Percentiles rank a stretch among this genome's conserved stretches.
Conservation (phyloP, 2,888 invertebrate species). For the Acrobasis repandana region DNA sequence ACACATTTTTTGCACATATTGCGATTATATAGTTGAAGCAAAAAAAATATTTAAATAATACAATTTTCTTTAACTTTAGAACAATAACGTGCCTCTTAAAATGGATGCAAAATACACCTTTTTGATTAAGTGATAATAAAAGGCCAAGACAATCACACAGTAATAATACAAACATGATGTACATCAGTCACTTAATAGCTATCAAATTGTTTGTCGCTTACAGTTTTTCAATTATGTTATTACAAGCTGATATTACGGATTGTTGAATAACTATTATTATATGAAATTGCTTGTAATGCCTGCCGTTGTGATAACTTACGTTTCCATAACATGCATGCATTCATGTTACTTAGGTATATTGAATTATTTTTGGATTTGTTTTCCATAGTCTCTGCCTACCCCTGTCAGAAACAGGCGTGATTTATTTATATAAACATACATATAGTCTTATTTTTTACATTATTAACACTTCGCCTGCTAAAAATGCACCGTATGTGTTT, state of each 20-base stretch:
- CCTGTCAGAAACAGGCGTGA: too few species aligned
- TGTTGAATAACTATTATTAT: slow-evolving; percentile 2
- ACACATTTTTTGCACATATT: too few species aligned
- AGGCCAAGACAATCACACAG: not conserved
- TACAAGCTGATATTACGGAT: slow-evolving; percentile 5
- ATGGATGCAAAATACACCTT: not conserved
- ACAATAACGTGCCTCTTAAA: not conserved
- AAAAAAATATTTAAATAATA: too few species aligned
- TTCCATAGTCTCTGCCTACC: too few species aligned
- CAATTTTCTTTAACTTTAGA: too few species aligned
- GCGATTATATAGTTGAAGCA: too few species aligned
- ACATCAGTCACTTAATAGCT: slow-evolving; percentile 7
- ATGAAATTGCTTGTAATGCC: not conserved
- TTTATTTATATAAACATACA: too few species aligned
- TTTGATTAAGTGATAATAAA: slow-evolving; percentile 3
- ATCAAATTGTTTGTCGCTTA: slow-evolving; percentile 13
- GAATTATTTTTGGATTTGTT: too few species aligned
- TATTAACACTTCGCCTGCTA: too few species aligned
- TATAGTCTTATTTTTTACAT: too few species aligned
- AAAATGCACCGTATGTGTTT: too few species aligned
- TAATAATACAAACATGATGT: not conserved
- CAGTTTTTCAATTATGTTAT: slow-evolving; percentile 19
- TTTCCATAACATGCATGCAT: not conserved
- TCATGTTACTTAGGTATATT: too few species aligned
- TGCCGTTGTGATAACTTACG: not conserved